Conservation (phyloP, 1,140 invertebrate species). For the Drosophila pallidifrons region DNA sequence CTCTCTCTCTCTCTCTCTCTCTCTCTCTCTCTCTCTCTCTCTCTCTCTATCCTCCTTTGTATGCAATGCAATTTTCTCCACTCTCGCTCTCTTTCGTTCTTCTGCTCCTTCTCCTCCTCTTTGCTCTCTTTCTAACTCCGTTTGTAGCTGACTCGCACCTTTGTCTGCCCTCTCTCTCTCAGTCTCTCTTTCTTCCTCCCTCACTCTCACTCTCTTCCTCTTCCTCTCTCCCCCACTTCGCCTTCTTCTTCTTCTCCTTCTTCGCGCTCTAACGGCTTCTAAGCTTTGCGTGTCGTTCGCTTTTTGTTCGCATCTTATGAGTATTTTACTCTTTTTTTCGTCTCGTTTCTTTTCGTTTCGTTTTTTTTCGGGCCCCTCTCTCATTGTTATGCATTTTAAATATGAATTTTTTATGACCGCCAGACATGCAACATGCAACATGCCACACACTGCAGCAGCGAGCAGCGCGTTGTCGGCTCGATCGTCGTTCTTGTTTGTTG, state of each 20-base stretch:
- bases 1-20: not conserved
- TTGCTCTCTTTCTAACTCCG: not conserved
- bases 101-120: not conserved
- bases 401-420: conserved; percentile 72
- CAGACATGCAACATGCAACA: conserved; percentile 61
- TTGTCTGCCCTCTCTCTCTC: too few species aligned
- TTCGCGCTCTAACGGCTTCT: conserved; percentile 43
- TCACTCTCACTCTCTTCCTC: not conserved
- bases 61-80: too few species aligned
- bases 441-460: conserved; percentile 7
- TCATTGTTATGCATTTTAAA: conserved; percentile 83
- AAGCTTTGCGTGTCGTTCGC: conserved; percentile 69
- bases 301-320: conserved; percentile 44
- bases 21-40: not conserved
- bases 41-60: too few species aligned
- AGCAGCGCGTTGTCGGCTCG: conserved; percentile 12
- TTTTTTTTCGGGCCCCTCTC: conserved; percentile 9
- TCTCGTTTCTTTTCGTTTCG: not conserved
- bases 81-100: too few species aligned
- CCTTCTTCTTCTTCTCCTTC: too few species aligned
- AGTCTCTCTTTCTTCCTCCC: not conserved
- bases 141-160: too few species aligned
- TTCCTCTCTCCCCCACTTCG: not conserved
- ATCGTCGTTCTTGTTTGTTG: conserved; percentile 43
- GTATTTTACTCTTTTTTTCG: not conserved